phyloP scores from a whole-genome alignment of 2,888 invertebrate species.

The Dicyrtomina minuta region DNA sequence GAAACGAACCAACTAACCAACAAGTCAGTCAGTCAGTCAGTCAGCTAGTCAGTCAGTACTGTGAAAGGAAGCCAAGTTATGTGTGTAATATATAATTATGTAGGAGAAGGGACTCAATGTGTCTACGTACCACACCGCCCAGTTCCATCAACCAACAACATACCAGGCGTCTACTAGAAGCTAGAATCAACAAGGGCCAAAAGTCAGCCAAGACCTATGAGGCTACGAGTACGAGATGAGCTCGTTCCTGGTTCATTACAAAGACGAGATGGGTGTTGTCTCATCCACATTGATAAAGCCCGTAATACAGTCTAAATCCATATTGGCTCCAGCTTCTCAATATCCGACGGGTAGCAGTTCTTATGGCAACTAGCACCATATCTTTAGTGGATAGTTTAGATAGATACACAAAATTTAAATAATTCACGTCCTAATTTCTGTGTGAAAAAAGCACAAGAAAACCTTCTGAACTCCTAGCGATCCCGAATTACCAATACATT shows the following conservation, averaged over 20 bases:
- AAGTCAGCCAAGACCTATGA: neutral
- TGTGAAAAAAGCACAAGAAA: too few species aligned
- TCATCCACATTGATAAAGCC: slow-evolving; percentile 5
- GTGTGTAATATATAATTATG: neutral
- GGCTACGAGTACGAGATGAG: too few species aligned
- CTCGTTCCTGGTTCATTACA: too few species aligned
- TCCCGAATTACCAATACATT: too few species aligned
- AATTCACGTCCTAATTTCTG: too few species aligned
- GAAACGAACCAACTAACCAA: too few species aligned
- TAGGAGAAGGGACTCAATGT: too few species aligned
- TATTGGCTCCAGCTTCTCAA: neutral
- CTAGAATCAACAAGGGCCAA: slow-evolving; percentile 4
- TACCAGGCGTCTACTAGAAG: neutral
- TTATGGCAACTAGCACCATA: neutral
- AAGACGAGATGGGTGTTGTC: neutral
- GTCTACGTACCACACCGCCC: neutral
- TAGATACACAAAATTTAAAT: too few species aligned
- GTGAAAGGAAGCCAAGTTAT: neutral
- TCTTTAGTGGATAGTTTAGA: neutral
- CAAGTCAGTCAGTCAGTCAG: too few species aligned
- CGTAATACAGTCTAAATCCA: neutral
- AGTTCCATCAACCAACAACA: too few species aligned
- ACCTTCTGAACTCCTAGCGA: too few species aligned
- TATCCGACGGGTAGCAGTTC: neutral
- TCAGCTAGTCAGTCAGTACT: too few species aligned